Evolutionary conservation across 92 coral and sea anemone species (phyloP).

Genomic region (Pocillopora meandrina): DNA sequence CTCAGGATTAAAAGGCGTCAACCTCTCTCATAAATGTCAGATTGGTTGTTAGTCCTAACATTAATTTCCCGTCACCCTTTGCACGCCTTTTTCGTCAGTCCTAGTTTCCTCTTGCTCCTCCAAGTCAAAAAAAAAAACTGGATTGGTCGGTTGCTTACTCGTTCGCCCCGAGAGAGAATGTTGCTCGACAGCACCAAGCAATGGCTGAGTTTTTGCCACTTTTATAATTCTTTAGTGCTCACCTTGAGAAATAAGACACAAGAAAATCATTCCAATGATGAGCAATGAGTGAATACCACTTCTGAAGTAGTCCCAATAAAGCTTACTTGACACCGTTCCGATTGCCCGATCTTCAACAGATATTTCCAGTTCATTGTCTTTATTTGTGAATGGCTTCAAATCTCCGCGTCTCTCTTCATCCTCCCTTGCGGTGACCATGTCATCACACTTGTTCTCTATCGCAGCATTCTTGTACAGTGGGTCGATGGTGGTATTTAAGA

Average conservation of each 20-base stretch:
- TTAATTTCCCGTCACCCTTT: no score
- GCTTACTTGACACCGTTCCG: slow-evolving; percentile 8
- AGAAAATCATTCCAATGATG: background rate
- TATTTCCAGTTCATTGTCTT: background rate
- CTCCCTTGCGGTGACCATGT: background rate
- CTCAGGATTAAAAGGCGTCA: no score
- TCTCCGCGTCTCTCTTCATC: background rate
- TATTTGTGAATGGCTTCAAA: background rate
- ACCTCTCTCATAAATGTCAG: no score
- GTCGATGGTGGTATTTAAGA: no score
- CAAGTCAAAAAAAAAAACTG: no score
- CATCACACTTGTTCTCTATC: no score
- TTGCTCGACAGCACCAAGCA: background rate
- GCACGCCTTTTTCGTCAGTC: no score
- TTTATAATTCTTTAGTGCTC: background rate
- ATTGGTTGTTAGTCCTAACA: no score
- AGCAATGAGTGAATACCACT: background rate
- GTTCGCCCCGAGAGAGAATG: background rate
- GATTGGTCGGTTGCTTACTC: no score
- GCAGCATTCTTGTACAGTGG: no score
- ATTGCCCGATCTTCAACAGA: slow-evolving; percentile 24
- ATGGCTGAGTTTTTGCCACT: background rate
- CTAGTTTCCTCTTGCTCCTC: no score
- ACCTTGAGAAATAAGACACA: background rate
- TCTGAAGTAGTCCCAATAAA: slow-evolving; percentile 21